Conservation (phyloP, 1,140 invertebrate genomes). For the Mercenaria mercenaria region DNA sequence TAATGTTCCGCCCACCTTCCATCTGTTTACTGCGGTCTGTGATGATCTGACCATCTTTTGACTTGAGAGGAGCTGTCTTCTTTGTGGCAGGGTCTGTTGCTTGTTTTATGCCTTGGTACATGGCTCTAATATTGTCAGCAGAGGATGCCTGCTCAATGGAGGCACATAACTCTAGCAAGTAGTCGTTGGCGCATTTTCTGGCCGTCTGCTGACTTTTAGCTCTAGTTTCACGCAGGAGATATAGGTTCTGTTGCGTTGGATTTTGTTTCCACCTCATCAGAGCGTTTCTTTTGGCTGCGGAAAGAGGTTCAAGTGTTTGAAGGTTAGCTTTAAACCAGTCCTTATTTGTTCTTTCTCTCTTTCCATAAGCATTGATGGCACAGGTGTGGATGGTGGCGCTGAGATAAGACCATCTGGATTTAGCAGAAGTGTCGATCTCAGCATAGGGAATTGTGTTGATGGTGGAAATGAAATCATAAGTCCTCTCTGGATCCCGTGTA, state of each 20-base stretch:
- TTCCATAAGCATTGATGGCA: slow-evolving; percentile 6
- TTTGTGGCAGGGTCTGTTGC: neutral
- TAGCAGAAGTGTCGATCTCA: too few relatives aligned
- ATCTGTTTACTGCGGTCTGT: too few relatives aligned
- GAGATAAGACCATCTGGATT: too few relatives aligned
- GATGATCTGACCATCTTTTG: too few relatives aligned
- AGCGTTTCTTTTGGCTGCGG: neutral
- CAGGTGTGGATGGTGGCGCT: neutral
- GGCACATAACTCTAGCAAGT: too few relatives aligned
- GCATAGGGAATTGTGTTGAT: too few relatives aligned
- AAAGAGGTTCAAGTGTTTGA: neutral
- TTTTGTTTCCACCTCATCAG: neutral
- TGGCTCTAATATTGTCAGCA: too few relatives aligned
- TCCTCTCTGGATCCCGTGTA: too few relatives aligned
- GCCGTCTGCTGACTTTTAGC: neutral
- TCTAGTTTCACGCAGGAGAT: neutral
- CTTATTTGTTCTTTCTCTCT: neutral
- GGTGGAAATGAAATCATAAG: too few relatives aligned
- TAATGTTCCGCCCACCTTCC: neutral
- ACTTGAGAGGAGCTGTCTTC: neutral
- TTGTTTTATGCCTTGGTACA: neutral
- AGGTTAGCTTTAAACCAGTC: slow-evolving; percentile 14
- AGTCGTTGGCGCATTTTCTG: neutral
- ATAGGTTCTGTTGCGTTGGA: slow-evolving; percentile 17
- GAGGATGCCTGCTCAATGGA: too few relatives aligned